These are phyloP conservation scores for Lycaena phlaeas DNA, from an alignment of 2,888 invertebrate species.

Conservation along the genomic window DNA sequence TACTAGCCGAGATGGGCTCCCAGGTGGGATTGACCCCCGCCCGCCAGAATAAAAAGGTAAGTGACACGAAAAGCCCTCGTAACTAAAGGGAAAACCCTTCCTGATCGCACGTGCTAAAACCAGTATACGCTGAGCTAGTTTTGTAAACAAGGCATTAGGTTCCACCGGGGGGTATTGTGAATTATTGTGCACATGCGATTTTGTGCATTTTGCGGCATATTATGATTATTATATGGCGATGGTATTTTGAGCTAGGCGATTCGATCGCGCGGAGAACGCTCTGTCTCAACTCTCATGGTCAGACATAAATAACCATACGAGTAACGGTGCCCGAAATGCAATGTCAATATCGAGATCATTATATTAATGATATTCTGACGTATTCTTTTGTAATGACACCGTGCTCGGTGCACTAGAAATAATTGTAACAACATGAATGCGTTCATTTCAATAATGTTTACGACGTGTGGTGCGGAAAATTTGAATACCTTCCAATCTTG, in stretches of 20 bases:
- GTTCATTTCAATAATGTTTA: no score
- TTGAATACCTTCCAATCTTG: no score
- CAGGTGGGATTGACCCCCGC: constrained; percentile 61
- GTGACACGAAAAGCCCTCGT: constrained; percentile 13
- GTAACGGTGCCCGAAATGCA: constrained; percentile 31
- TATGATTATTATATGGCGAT: constrained; percentile 19
- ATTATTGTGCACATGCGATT: constrained; percentile 8
- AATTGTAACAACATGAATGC: no score
- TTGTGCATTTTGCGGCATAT: constrained; percentile 12
- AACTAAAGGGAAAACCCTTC: neutral
- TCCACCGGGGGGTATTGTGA: constrained; percentile 4
- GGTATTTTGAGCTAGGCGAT: constrained; percentile 34
- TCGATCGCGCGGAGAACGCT: constrained; percentile 37
- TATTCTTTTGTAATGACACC: neutral
- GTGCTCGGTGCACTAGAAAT: neutral
- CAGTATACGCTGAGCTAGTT: constrained; percentile 1
- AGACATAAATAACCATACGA: constrained; percentile 47
- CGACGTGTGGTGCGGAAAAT: no score
- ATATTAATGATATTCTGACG: neutral
- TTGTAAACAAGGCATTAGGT: neutral
- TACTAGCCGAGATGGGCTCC: constrained; percentile 65
- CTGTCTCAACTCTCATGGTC: constrained; percentile 51
- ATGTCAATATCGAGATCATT: constrained; percentile 42
- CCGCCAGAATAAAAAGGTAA: constrained; percentile 53
- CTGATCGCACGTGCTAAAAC: constrained; percentile 5